Conservation (phyloP, 1,140 invertebrate species). For the Zaprionus gabonicus region DNA sequence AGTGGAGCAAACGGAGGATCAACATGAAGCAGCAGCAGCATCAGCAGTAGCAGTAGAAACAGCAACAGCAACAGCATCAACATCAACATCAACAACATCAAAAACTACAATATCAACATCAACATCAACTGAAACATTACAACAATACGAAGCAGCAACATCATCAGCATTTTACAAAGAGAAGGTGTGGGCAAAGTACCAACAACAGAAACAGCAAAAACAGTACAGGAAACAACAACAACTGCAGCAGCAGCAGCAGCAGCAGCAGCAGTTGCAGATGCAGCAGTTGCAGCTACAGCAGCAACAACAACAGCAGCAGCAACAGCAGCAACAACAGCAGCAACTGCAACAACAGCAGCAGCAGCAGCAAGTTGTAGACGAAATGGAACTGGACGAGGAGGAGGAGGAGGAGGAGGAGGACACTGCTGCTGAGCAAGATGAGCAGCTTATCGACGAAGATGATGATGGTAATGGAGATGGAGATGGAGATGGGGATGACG, state of each 20-base stretch:
- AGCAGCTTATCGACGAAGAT: not conserved
- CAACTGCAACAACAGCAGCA: not conserved
- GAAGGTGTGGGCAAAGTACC: not conserved
- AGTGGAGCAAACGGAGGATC: constrained; percentile 10
- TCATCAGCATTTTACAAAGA: constrained; percentile 5
- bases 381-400: constrained; percentile 40
- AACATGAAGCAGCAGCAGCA: constrained; percentile 29
- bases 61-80: constrained; percentile 32
- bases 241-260: not conserved
- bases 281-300: constrained; percentile 15
- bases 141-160: constrained; percentile 26
- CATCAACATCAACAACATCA: constrained; percentile 35
- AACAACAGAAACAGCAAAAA: constrained; percentile 15
- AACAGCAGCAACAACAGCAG: not conserved
- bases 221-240: constrained; percentile 4
- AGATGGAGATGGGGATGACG: constrained; percentile 48
- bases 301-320: constrained; percentile 2
- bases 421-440: not conserved
- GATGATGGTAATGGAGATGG: constrained; percentile 11
- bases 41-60: constrained; percentile 37
- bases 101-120: constrained; percentile 11
- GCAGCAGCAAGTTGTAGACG: constrained; percentile 14
- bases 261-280: not conserved
- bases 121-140: constrained; percentile 12
- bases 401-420: constrained; percentile 21